Conservation (phyloP, 2,888 invertebrate species). For the Clistopyga incitator region DNA sequence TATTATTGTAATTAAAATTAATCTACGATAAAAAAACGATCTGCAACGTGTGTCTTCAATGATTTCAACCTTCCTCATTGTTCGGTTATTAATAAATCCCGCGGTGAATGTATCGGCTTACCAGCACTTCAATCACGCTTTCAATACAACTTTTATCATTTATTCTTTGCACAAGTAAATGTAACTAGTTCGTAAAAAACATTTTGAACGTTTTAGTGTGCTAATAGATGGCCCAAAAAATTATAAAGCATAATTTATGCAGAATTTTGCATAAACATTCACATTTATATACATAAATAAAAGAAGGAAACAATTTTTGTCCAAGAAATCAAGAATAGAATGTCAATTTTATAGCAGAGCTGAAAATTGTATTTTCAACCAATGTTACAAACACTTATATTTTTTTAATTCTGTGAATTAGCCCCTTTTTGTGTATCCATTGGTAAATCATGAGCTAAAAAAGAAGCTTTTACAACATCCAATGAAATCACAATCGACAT, state of each 20-base stretch:
- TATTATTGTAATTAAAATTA: constrained; percentile 82
- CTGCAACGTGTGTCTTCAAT: constrained; percentile 26
- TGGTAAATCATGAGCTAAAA: neutral
- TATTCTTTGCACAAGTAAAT: neutral
- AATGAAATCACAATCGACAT: neutral
- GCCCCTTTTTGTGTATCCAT: neutral
- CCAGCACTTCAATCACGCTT: constrained; percentile 18
- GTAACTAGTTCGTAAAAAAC: neutral
- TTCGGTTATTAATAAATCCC: neutral
- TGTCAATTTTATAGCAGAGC: neutral
- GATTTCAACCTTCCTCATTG: constrained; percentile 14
- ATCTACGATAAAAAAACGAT: constrained; percentile 77
- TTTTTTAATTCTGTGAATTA: neutral
- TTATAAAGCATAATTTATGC: neutral
- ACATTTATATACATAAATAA: neutral
- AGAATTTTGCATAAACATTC: neutral
- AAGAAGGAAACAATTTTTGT: neutral
- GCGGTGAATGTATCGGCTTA: neutral
- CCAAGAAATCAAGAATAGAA: neutral
- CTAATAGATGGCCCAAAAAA: neutral
- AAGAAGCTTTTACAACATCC: neutral
- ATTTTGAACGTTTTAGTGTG: neutral
- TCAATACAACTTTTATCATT: constrained; percentile 6
- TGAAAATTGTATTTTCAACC: neutral
- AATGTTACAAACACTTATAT: neutral